phyloP scores from a whole-genome alignment of 2,888 invertebrate genomes.

The Apamea monoglypha region DNA sequence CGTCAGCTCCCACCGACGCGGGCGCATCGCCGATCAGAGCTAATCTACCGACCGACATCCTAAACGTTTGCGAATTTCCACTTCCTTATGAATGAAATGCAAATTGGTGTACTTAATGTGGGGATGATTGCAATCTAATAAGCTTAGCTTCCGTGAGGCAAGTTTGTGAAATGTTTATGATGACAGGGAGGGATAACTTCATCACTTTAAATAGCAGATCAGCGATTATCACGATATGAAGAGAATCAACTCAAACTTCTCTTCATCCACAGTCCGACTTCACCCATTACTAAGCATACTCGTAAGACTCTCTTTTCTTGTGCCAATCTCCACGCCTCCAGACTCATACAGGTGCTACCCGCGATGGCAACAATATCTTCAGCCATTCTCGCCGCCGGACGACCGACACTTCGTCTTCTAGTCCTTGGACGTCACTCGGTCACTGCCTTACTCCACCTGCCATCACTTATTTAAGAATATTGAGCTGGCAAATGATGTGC shows the following conservation, averaged over 20 bases:
- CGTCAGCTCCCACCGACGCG: conserved; percentile 64
- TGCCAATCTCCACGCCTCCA: background rate
- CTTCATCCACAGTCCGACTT: no score
- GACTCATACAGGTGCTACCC: background rate
- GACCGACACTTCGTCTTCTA: background rate
- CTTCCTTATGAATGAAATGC: conserved; percentile 61
- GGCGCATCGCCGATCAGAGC: conserved; percentile 57
- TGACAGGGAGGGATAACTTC: background rate
- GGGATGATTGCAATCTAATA: conserved; percentile 22
- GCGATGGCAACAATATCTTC: background rate
- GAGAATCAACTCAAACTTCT: background rate
- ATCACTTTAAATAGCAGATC: background rate
- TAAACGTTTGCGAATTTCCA: conserved; percentile 61
- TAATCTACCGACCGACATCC: conserved; percentile 62
- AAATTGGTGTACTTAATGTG: conserved; percentile 40
- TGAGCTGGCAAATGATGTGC: background rate
- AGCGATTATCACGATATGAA: background rate
- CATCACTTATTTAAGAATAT: background rate
- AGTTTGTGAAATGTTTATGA: conserved; percentile 18
- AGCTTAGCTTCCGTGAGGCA: conserved; percentile 1
- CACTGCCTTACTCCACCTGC: background rate
- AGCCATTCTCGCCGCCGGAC: no score
- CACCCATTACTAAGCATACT: background rate
- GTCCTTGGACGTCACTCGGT: background rate
- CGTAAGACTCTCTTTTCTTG: background rate